phyloP scores from a whole-genome alignment of 2,113 vertebrate genomes.

The Lamprologus ornatipinnis region DNA sequence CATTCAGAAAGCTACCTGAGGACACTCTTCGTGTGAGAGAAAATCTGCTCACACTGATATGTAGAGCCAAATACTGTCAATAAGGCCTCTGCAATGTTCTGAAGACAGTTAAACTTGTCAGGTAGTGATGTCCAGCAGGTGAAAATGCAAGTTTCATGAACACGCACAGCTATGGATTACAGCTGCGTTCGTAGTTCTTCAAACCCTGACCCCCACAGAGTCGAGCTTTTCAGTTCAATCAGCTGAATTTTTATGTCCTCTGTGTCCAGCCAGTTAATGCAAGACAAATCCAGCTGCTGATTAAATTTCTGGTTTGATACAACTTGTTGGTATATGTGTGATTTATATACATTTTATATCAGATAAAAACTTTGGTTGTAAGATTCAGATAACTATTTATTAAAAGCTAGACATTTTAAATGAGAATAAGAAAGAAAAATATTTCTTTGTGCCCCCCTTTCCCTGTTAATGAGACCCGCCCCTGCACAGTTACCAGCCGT shows the following conservation, averaged over 20 bases:
- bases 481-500: neutral
- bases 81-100: neutral
- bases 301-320: neutral
- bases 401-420: neutral
- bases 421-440: neutral
- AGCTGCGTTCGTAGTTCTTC: neutral
- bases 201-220: neutral
- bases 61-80: neutral
- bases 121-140: neutral
- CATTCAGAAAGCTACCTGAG: neutral
- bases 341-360: neutral
- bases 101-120: neutral
- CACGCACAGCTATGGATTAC: neutral
- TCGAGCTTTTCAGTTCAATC: neutral
- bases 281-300: neutral
- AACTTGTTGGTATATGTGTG: neutral
- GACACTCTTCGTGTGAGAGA: neutral
- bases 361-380: neutral
- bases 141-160: neutral
- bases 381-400: neutral
- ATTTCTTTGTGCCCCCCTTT: neutral
- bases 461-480: neutral
- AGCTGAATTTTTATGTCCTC: neutral
- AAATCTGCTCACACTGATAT: neutral
- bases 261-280: neutral